Evolutionary conservation across 1,140 invertebrate species (phyloP), one percentile per base, ranked within the genome.

Genomic region (Cydia fagiglandana): DNA sequence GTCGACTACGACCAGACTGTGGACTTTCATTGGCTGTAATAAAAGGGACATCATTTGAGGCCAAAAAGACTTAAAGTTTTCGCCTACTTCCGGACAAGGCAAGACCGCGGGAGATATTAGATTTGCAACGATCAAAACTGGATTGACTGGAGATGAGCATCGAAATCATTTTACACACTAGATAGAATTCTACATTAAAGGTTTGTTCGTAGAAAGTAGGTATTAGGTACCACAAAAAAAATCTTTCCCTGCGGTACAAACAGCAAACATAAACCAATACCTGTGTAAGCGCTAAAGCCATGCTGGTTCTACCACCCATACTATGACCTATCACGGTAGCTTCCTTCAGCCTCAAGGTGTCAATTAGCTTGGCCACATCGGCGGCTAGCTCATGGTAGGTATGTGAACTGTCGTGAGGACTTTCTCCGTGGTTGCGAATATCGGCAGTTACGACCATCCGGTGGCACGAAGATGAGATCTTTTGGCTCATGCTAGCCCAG

Each of bases 371-470:
- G 0, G 94, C 84, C 41, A 98, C 84, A 93, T 99, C 98, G 76
- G 94, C 93, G 2, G 95, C 95, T 94, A 99, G 95, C 24, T 94
- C 91, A 0, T 83, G 75, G 88, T 98, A 98, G 28, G 94, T 94
- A 91, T 97, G 96, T 0, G 95, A 91, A 4, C 90, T 76, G 2
- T 94, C 92, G 84, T 98, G 97, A 0, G 96, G 96, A 86, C 97
- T 98, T 61, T 98, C 97, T 0, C 98, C 98, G 91, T 99, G 98
- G 91, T 99, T 99, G 83, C 98, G 94, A 1, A 96, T 95, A 94
- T 99, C 98, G 24, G 98, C 93, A 0, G 96, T 94, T 56, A 97
- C 95, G 92, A 79, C 85, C 15, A 78, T 47, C 30, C 77, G 85
- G 7, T 81, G 77, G 10, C 79, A 82, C 7, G 30, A 30, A 15